Percentiles rank a stretch among this genome's conserved stretches.
These are phyloP conservation scores for Tympanoctomys barrerae DNA, from an alignment of 2,797 vertebrate species.

Conservation along the genomic window DNA sequence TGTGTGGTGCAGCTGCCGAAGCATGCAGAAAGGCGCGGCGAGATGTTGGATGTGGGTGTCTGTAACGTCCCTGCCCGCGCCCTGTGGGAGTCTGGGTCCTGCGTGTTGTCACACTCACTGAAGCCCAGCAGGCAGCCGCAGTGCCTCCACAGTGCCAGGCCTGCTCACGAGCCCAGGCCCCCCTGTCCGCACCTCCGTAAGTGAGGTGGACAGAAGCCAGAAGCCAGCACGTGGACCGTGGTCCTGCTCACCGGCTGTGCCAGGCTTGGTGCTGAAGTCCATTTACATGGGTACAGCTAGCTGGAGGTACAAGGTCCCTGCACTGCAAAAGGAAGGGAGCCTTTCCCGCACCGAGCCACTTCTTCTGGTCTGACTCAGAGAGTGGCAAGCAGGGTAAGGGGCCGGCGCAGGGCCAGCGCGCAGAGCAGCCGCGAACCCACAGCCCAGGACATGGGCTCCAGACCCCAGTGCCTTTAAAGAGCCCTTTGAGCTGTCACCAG, in stretches of 20 bases:
- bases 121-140: neutral
- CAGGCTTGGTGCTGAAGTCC: neutral
- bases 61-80: neutral
- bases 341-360: neutral
- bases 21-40: neutral
- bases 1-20: neutral
- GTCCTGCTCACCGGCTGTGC: neutral
- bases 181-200: neutral
- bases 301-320: neutral
- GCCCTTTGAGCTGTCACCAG: fast-evolving
- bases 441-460: neutral
- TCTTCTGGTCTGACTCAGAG: neutral
- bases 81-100: neutral
- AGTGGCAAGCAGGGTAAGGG: neutral
- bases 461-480: neutral
- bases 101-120: neutral
- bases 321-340: neutral
- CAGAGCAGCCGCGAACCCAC: neutral
- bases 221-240: fast-evolving
- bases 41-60: neutral
- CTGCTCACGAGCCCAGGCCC: neutral
- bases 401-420: neutral
- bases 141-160: neutral
- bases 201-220: neutral
- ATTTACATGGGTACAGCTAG: neutral